Evolutionary conservation across 2,888 invertebrate species (phyloP), one percentile per base, ranked within the genome.

Genomic region (Dicroscelio sp.): DNA sequence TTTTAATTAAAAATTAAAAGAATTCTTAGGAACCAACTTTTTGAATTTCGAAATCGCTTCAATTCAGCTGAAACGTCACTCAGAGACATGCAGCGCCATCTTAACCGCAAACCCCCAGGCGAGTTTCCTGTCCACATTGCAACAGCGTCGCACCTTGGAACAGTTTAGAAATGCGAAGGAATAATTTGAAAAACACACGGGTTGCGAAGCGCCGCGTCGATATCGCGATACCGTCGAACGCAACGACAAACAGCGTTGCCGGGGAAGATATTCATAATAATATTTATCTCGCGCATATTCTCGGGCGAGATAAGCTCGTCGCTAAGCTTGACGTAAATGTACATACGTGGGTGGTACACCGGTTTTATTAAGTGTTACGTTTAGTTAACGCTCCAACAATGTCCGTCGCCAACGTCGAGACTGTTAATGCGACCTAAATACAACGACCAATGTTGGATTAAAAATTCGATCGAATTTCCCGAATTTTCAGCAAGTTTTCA

Each of bases 381-480:
- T 95, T 95, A 94, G 94, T 95, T 95, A 95, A 94, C 93, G 92
- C 90, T 88, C 55, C 69, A 92, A 92, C 93, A 90, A 90, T 92
- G 93, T 90, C 92, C 90, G 92, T 88, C 93, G 92, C 92, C 93
- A 90, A 91, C 91, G 91, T 90, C 84, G 79, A 87, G 91, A 94
- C 92, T 93, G 93, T 94, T 95, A 95, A 94, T 93, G 93, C 92
- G 95, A 95, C 95, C 95, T 94, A 95, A 95, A 95, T 95, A 93
- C 31, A 82, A 52, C 52, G 52, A n/a, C n/a, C n/a, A n/a, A n/a
- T n/a, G n/a, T n/a, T n/a, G n/a, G n/a, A n/a, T n/a, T n/a, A n/a
- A n/a, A n/a, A n/a, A n/a, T n/a, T n/a, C n/a, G n/a, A n/a, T n/a
- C n/a, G n/a, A n/a, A n/a, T n/a, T n/a, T n/a, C n/a, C n/a, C n/a